phyloP scores from a whole-genome alignment of 2,888 invertebrate species.

The Heliconius hortense region DNA sequence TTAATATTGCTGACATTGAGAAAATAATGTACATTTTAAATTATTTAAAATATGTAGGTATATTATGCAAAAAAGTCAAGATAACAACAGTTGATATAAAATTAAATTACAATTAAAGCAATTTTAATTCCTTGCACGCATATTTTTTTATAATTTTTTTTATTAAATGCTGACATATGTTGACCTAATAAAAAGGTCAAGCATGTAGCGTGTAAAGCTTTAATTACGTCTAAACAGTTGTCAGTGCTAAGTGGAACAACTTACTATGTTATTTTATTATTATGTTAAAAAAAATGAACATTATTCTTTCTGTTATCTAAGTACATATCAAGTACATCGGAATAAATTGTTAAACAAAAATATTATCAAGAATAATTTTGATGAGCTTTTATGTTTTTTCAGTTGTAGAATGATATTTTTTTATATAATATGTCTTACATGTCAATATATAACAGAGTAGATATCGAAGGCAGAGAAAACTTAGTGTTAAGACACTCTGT shows the following conservation, averaged over 20 bases:
- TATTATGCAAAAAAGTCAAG: not conserved
- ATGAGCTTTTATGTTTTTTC: too few species aligned
- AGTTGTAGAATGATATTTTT: too few species aligned
- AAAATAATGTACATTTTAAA: too few species aligned
- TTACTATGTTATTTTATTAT: not conserved
- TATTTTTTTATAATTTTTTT: too few species aligned
- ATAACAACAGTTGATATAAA: not conserved
- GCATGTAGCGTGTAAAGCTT: not conserved
- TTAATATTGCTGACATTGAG: too few species aligned
- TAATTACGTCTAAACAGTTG: not conserved
- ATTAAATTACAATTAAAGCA: not conserved
- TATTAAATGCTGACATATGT: slow-evolving; percentile 1
- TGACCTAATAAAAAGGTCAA: slow-evolving; percentile 11
- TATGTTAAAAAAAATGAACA: not conserved
- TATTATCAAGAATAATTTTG: not conserved
- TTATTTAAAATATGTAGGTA: not conserved
- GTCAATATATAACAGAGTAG: too few species aligned
- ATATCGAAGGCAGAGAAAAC: too few species aligned
- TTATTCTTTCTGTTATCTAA: not conserved
- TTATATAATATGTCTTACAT: too few species aligned
- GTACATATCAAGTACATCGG: too few species aligned
- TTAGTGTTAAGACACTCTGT: too few species aligned
- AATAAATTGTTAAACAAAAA: not conserved
- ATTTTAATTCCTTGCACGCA: slow-evolving; percentile 1
- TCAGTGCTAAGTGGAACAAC: not conserved